Percentiles rank a stretch among this genome's conserved stretches.
These are phyloP conservation scores for Stenichneumon culpator DNA, from an alignment of 2,888 invertebrate species.

Conservation along the genomic window DNA sequence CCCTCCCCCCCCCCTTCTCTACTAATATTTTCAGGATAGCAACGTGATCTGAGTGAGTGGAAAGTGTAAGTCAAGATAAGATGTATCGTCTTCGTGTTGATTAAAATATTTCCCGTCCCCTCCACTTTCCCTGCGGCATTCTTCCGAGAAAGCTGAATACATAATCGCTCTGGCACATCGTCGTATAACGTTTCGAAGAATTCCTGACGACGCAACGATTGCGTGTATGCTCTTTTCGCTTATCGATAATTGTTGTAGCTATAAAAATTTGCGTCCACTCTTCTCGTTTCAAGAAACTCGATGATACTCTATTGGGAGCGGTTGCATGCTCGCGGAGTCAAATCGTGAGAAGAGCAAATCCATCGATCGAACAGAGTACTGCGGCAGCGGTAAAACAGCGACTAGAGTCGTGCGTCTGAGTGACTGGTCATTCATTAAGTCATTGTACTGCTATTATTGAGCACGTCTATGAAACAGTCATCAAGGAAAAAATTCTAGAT, in stretches of 20 bases:
- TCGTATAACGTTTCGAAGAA: conserved; percentile 21
- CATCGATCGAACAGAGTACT: neutral
- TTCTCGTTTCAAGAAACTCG: neutral
- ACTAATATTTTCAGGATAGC: conserved; percentile 12
- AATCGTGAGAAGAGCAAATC: conserved; percentile 18
- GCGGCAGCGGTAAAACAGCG: conserved; percentile 4
- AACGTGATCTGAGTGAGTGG: conserved; percentile 14
- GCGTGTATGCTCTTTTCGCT: conserved; percentile 44
- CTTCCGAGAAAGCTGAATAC: conserved; percentile 44
- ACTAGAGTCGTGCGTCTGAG: conserved; percentile 7
- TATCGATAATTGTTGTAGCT: conserved; percentile 37
- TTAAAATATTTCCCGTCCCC: conserved; percentile 30
- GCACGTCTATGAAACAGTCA: conserved; percentile 41
- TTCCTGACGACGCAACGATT: conserved; percentile 36
- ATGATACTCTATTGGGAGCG: conserved; percentile 42
- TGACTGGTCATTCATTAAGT: conserved; percentile 55
- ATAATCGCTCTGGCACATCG: conserved; percentile 39
- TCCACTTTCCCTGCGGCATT: conserved; percentile 7
- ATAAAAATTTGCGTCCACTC: neutral
- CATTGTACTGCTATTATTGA: conserved; percentile 52
- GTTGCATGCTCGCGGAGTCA: conserved; percentile 39
- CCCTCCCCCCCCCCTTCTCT: neutral
- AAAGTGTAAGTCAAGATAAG: conserved; percentile 29
- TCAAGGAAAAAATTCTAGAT: conserved; percentile 51
- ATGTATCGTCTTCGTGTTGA: conserved; percentile 21